phyloP scores from a whole-genome alignment of 2,888 invertebrate species.

The Arrhopalites spinosus region DNA sequence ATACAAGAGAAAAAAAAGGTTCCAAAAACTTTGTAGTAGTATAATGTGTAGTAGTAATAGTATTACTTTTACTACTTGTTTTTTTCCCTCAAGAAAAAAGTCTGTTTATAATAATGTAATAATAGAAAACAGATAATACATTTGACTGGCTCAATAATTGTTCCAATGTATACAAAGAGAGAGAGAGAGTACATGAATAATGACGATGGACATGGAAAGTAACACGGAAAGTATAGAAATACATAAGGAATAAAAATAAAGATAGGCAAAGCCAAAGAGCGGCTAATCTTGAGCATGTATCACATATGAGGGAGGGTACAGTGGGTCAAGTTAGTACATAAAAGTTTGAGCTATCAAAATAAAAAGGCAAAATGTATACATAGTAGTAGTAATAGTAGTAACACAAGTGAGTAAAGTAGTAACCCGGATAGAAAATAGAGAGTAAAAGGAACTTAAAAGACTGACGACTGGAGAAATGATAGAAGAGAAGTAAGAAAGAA shows the following conservation, averaged over 20 bases:
- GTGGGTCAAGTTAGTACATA: no score
- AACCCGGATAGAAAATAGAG: neutral
- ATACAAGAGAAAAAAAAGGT: no score
- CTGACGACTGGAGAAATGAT: neutral
- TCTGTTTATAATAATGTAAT: conserved; percentile 1
- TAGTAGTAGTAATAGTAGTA: neutral
- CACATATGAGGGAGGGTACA: no score
- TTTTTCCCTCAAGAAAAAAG: no score
- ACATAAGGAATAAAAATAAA: neutral
- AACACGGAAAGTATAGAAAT: neutral
- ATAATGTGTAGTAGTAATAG: no score
- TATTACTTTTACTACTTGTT: no score
- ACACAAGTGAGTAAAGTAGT: neutral
- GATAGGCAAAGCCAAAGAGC: neutral
- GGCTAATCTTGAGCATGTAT: no score
- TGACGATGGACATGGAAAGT: neutral
- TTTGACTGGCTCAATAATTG: neutral
- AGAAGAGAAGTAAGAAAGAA: neutral
- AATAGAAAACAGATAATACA: neutral
- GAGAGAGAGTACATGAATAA: no score
- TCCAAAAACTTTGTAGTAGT: no score
- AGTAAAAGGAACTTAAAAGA: neutral
- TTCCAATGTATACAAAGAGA: no score
- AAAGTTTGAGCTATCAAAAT: no score
- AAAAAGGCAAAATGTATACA: neutral